These are phyloP conservation scores for Pachycephala philippinensis DNA, from an alignment of 2,113 vertebrate genomes.

Conservation along the genomic window DNA sequence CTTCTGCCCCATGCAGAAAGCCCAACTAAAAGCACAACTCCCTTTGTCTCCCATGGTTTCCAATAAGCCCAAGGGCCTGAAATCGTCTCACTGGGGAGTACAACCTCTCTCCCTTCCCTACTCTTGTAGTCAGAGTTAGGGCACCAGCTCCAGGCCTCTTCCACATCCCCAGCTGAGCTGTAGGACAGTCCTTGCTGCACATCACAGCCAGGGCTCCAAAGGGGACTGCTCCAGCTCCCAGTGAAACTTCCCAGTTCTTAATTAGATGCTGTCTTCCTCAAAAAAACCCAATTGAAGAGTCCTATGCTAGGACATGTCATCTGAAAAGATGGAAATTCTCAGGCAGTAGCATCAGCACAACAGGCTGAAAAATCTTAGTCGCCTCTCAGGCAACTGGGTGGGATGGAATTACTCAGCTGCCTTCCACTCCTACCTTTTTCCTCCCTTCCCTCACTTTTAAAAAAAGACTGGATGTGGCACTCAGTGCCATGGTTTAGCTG, in stretches of 20 bases:
- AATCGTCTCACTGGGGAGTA: background rate
- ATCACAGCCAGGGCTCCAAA: background rate
- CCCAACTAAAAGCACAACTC: background rate
- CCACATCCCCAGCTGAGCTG: background rate
- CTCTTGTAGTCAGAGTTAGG: background rate
- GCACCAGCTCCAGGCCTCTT: background rate
- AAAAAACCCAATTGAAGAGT: background rate
- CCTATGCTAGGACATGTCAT: background rate
- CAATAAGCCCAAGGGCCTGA: background rate
- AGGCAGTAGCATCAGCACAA: background rate
- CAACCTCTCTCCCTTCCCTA: background rate
- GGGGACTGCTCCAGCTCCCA: background rate
- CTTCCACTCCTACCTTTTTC: background rate
- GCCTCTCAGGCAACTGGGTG: background rate
- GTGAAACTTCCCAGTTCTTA: background rate
- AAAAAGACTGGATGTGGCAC: background rate
- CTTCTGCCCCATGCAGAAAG: background rate
- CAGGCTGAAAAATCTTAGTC: background rate
- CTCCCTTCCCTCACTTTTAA: background rate
- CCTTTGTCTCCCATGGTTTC: background rate
- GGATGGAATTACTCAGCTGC: background rate
- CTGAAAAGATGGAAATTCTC: background rate
- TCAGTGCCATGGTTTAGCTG: background rate
- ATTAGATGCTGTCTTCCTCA: background rate
- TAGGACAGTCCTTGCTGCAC: background rate